Percentiles rank a stretch among this genome's conserved stretches.
These are phyloP conservation scores for Osmoderma eremita DNA, from an alignment of 2,888 invertebrate genomes.

Conservation along the genomic window DNA sequence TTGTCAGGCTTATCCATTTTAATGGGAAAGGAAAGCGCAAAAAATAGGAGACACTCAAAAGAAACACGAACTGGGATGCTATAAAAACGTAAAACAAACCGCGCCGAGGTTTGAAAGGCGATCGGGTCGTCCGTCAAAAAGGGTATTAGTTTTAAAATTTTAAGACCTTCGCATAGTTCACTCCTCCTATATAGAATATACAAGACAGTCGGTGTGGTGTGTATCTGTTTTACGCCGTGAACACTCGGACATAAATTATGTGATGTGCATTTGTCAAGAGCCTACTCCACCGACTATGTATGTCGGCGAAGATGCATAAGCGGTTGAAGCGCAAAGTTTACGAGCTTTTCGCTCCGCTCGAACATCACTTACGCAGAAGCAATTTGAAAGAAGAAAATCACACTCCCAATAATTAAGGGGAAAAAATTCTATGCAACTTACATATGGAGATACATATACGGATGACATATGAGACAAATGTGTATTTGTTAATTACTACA, in stretches of 20 bases:
- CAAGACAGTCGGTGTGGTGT: not conserved
- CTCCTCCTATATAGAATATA: conserved; percentile 10
- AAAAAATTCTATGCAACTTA: conserved; percentile 13
- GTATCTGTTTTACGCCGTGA: conserved; percentile 35
- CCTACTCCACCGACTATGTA: not conserved
- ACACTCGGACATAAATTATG: conserved; percentile 33
- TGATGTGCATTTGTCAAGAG: conserved; percentile 37
- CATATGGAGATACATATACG: too few species aligned
- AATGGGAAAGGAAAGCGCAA: too few species aligned
- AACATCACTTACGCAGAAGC: conserved; percentile 28
- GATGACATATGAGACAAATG: too few species aligned
- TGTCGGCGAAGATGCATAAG: conserved; percentile 15
- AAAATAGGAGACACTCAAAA: too few species aligned
- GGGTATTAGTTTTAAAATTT: conserved; percentile 22
- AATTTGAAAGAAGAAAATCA: conserved; percentile 26
- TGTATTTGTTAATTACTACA: too few species aligned
- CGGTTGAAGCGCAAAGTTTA: conserved; percentile 13
- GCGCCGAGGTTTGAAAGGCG: conserved; percentile 14
- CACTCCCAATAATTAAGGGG: conserved; percentile 25
- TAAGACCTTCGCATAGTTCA: conserved; percentile 27
- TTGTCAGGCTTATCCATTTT: too few species aligned
- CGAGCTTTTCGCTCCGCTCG: conserved; percentile 1
- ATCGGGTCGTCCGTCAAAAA: conserved; percentile 18
- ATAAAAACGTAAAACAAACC: conserved; percentile 16
- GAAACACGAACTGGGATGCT: not conserved